These are phyloP conservation scores for Epinephelus malabaricus DNA, from an alignment of 2,797 vertebrate species.

Conservation along the genomic window DNA sequence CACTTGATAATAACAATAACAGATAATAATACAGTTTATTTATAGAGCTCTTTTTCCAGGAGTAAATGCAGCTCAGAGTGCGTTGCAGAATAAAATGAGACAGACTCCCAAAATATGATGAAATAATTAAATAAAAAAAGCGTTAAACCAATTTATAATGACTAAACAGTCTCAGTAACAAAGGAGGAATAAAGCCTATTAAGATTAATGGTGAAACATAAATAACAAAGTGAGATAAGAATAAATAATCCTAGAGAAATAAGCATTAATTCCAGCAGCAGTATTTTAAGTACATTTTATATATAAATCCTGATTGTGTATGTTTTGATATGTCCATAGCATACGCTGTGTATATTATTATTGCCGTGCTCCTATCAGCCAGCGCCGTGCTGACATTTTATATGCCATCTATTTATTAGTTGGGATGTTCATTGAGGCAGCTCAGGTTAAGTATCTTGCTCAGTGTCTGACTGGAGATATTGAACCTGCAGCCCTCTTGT, in stretches of 20 bases:
- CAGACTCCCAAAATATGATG: slow-evolving; percentile 9
- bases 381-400: slow-evolving; percentile 82
- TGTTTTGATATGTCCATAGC: slow-evolving; percentile 24
- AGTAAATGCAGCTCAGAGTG: slow-evolving; percentile 27
- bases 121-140: neutral
- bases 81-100: slow-evolving; percentile 16
- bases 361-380: slow-evolving; percentile 56
- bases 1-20: slow-evolving; percentile 49
- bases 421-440: slow-evolving; percentile 84
- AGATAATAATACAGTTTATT: slow-evolving; percentile 27
- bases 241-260: neutral
- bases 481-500: slow-evolving; percentile 86
- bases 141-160: neutral
- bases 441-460: slow-evolving; percentile 87
- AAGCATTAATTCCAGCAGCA: neutral
- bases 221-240: slow-evolving; percentile 4
- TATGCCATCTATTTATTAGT: slow-evolving; percentile 87
- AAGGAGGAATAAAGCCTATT: slow-evolving; percentile 16
- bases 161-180: neutral
- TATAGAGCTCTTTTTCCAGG: slow-evolving; percentile 4
- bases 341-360: slow-evolving; percentile 63
- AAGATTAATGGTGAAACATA: slow-evolving; percentile 11
- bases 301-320: slow-evolving; percentile 25
- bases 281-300: neutral
- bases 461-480: slow-evolving; percentile 86